Conservation (phyloP, 2,113 vertebrate genomes). For the Gallinago jamesoni region DNA sequence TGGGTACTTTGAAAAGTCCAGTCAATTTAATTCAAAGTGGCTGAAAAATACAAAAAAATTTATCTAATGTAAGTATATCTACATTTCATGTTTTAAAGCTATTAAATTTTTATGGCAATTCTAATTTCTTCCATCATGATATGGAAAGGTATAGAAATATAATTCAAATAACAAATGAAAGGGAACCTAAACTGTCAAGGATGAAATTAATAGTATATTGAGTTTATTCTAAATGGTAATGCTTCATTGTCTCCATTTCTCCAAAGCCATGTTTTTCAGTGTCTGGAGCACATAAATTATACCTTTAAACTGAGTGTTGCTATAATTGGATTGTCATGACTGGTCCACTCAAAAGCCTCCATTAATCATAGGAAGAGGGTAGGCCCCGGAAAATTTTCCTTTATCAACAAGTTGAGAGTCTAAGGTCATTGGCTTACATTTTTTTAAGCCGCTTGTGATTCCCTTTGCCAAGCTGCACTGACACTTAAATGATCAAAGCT, state of each 20-base stretch:
- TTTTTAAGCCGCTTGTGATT: conserved; percentile 65
- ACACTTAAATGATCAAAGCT: conserved; percentile 64
- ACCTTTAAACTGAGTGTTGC: conserved; percentile 42
- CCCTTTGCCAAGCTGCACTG: conserved; percentile 60
- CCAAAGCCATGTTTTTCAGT: conserved; percentile 42
- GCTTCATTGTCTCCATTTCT: conserved; percentile 35
- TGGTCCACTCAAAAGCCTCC: conserved; percentile 28
- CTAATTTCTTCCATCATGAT: not conserved
- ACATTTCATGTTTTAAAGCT: not conserved
- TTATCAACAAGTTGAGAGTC: conserved; percentile 54
- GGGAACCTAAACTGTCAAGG: not conserved
- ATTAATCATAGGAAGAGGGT: conserved; percentile 42
- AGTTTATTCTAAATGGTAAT: conserved; percentile 19
- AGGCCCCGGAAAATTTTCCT: not conserved
- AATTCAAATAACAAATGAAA: not conserved
- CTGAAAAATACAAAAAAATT: not conserved
- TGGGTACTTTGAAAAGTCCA: not conserved
- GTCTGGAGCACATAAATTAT: conserved; percentile 51
- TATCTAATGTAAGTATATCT: not conserved
- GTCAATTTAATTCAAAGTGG: not conserved
- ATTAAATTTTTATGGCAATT: not conserved
- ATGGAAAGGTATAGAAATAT: not conserved
- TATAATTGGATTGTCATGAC: conserved; percentile 58
- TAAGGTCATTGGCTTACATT: conserved; percentile 62
- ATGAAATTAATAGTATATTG: not conserved